phyloP scores from a whole-genome alignment of 1,140 invertebrate genomes.

The Penaeus chinensis region DNA sequence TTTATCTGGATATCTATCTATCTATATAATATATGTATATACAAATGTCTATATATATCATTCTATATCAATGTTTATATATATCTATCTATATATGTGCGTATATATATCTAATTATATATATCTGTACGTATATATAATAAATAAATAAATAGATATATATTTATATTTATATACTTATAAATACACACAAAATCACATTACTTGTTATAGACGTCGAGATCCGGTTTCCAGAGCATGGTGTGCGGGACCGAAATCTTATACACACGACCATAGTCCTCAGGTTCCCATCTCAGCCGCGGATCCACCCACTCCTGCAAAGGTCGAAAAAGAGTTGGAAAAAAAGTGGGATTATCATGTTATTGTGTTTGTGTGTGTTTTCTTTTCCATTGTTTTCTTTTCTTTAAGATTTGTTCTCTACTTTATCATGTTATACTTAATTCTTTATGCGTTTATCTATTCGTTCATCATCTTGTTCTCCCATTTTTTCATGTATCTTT shows the following conservation, averaged over 20 bases:
- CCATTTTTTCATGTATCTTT: too few species aligned
- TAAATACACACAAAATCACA: neutral
- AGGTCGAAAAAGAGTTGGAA: neutral
- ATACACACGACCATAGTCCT: neutral
- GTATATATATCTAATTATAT: neutral
- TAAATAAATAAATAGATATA: constrained; percentile 1
- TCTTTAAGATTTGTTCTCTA: neutral
- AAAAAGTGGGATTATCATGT: neutral
- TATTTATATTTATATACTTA: neutral
- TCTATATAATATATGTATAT: too few species aligned
- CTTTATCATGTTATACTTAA: neutral
- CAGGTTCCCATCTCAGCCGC: neutral
- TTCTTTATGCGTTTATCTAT: neutral
- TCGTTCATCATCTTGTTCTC: neutral
- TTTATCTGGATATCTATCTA: too few species aligned
- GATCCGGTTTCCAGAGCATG: constrained; percentile 39
- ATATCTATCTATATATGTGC: neutral
- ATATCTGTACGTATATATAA: neutral
- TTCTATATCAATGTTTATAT: neutral
- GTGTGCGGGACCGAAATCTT: constrained; percentile 27
- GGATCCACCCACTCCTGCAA: constrained; percentile 46
- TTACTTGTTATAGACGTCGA: constrained; percentile 48
- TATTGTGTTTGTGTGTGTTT: neutral
- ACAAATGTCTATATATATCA: neutral
- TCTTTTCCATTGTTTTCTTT: neutral